These are phyloP conservation scores for Oplegnathus fasciatus DNA, from an alignment of 2,113 vertebrate genomes.

Conservation along the genomic window DNA sequence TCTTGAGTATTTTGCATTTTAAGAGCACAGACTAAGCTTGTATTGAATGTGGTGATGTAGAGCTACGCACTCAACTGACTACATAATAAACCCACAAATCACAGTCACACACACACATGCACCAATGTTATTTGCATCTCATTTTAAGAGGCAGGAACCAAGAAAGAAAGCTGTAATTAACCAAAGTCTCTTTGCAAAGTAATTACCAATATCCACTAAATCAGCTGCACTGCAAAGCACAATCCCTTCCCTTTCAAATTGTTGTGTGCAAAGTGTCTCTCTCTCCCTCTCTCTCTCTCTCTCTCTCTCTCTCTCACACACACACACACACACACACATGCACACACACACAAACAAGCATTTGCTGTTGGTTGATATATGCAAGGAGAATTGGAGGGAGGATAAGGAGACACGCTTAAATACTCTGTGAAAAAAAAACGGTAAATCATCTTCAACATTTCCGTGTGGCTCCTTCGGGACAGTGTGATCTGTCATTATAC, in stretches of 20 bases:
- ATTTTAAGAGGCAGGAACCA: not conserved
- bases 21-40: too few species aligned
- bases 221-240: conserved; percentile 35
- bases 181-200: conserved; percentile 23
- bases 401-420: not conserved
- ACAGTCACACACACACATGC: not conserved
- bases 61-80: not conserved
- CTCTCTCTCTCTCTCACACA: not conserved
- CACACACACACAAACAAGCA: not conserved
- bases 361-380: not conserved
- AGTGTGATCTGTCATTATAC: conserved; percentile 1
- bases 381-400: conserved; percentile 10
- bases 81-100: conserved; percentile 14
- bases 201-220: conserved; percentile 39
- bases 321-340: not conserved
- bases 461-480: conserved; percentile 10
- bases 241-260: conserved; percentile 12
- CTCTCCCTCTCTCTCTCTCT: too few species aligned
- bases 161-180: conserved; percentile 24
- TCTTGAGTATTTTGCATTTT: not conserved
- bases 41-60: not conserved
- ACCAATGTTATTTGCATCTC: conserved; percentile 8
- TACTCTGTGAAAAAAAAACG: conserved; percentile 1
- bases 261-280: not conserved
- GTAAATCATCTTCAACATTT: not conserved